Percentiles rank a stretch among this genome's conserved stretches.
These are phyloP conservation scores for Aphaenogaster ashmeadi DNA, from an alignment of 1,140 invertebrate genomes.

Conservation along the genomic window DNA sequence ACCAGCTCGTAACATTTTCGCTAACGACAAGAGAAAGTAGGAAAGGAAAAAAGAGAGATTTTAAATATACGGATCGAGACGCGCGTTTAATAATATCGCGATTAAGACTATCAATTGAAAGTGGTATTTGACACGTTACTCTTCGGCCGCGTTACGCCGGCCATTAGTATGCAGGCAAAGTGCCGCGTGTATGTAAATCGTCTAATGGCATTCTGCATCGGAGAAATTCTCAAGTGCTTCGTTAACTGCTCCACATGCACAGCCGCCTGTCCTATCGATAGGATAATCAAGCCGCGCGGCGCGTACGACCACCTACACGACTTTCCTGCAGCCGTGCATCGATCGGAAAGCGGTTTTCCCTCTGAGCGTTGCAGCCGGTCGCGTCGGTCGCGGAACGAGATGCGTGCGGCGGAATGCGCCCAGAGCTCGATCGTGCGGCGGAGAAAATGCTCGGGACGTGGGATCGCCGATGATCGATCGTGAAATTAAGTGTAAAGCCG, in stretches of 20 bases:
- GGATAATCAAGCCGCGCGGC: constrained; percentile 39
- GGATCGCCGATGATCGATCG: constrained; percentile 54
- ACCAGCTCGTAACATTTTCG: constrained; percentile 25
- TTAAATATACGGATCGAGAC: not conserved
- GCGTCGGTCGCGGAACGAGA: constrained; percentile 27
- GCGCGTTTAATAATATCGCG: constrained; percentile 22
- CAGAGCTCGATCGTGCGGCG: constrained; percentile 45
- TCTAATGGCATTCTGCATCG: constrained; percentile 52
- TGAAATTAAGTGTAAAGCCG: constrained; percentile 62
- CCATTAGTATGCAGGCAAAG: constrained; percentile 40
- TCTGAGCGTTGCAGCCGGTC: constrained; percentile 52
- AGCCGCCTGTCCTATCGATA: constrained; percentile 44
- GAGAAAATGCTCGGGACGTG: constrained; percentile 48
- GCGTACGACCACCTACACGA: constrained; percentile 37
- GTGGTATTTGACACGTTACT: constrained; percentile 44
- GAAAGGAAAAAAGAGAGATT: not conserved
- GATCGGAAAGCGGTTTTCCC: constrained; percentile 60
- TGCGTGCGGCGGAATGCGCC: constrained; percentile 58
- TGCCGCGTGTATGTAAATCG: constrained; percentile 47
- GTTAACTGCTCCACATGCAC: constrained; percentile 55
- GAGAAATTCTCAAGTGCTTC: constrained; percentile 52
- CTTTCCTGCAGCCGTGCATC: constrained; percentile 43
- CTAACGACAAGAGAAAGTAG: constrained; percentile 1
- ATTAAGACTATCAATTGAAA: constrained; percentile 29
- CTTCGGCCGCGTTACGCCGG: not conserved